phyloP scores from a whole-genome alignment of 2,888 invertebrate genomes.

The Aphelenchoides bicaudatus region DNA sequence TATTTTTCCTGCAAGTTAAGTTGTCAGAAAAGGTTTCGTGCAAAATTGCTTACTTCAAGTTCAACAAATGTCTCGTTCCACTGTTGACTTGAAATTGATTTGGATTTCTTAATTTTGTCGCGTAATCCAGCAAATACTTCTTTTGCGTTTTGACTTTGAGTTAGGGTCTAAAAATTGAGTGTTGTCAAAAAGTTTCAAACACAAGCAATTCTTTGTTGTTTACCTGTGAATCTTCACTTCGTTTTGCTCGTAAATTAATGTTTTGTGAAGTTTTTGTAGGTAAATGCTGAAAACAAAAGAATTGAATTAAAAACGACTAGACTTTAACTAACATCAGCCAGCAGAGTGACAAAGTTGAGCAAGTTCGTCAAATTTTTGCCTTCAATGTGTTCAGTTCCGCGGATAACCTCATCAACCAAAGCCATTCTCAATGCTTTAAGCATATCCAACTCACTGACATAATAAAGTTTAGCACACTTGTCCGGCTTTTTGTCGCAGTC shows the following conservation, averaged over 20 bases:
- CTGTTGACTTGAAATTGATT: too few relatives aligned
- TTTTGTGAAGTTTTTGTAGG: constrained; percentile 49
- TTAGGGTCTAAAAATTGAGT: constrained; percentile 42
- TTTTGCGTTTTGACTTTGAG: constrained; percentile 52
- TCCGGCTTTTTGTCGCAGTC: constrained; percentile 53
- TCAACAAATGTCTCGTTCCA: too few relatives aligned
- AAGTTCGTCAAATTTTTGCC: constrained; percentile 56
- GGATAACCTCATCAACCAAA: constrained; percentile 52
- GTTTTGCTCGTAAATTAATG: constrained; percentile 10
- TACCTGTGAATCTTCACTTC: neutral
- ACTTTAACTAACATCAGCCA: constrained; percentile 46
- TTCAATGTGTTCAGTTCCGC: constrained; percentile 34
- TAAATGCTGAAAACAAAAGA: constrained; percentile 43
- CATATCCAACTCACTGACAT: constrained; percentile 59
- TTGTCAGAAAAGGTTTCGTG: too few relatives aligned
- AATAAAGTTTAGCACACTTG: constrained; percentile 54
- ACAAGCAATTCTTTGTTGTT: too few relatives aligned
- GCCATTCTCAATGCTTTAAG: constrained; percentile 56
- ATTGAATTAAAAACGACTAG: neutral
- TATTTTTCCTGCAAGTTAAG: too few relatives aligned
- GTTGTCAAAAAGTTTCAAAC: neutral
- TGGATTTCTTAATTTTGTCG: too few relatives aligned
- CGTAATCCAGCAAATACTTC: constrained; percentile 55
- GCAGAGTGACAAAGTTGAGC: constrained; percentile 50
- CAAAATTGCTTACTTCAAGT: too few relatives aligned